Evolutionary conservation across 2,113 vertebrate species (phyloP).

Genomic region (Pan paniscus): DNA sequence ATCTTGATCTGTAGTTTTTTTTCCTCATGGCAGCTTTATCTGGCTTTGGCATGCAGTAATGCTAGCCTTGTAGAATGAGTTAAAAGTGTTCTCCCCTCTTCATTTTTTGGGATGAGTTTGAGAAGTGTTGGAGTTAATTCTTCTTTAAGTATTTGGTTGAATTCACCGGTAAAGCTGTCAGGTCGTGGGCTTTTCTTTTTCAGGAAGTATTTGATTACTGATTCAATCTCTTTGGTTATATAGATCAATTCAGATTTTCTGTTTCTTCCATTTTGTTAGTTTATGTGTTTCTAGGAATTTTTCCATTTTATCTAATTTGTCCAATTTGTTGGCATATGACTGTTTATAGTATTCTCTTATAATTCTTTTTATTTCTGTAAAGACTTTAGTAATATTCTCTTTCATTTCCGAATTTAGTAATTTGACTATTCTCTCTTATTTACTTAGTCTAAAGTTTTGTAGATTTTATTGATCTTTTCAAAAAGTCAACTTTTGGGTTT

Average conservation of each 20-base stretch:
- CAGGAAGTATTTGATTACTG: background rate
- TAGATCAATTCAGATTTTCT: background rate
- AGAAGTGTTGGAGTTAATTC: background rate
- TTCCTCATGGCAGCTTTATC: background rate
- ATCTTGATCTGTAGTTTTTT: background rate
- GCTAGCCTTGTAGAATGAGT: background rate
- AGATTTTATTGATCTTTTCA: slow-evolving; percentile 3
- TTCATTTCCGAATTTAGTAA: slow-evolving; percentile 1
- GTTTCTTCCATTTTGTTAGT: background rate
- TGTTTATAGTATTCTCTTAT: background rate
- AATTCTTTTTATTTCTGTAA: background rate
- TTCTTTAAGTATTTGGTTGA: background rate
- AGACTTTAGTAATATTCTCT: background rate
- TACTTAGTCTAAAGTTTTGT: background rate
- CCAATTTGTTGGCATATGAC: background rate
- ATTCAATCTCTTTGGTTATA: background rate
- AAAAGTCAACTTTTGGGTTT: background rate
- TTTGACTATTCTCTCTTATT: background rate
- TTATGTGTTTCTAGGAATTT: slow-evolving; percentile 11
- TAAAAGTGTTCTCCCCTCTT: background rate
- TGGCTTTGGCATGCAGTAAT: background rate
- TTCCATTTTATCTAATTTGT: background rate
- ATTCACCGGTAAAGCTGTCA: background rate
- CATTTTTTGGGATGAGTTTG: background rate
- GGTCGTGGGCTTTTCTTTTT: background rate